These are phyloP conservation scores for Pempheris klunzingeri DNA, from an alignment of 2,797 vertebrate genomes.

Conservation along the genomic window DNA sequence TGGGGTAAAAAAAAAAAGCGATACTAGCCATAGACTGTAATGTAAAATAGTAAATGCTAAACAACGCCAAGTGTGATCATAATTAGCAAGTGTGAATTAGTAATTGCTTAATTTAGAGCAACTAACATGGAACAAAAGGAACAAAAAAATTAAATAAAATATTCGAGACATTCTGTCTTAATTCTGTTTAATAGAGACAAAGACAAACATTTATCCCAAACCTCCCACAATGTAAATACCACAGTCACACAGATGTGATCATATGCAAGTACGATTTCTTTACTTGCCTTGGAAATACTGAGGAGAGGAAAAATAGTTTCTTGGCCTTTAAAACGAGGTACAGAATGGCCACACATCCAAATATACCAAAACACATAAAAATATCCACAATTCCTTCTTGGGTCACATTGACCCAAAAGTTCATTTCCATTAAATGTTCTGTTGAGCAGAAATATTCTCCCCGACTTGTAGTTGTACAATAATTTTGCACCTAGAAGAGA, in stretches of 20 bases:
- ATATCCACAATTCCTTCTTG: background rate
- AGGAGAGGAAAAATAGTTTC: background rate
- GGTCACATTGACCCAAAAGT: background rate
- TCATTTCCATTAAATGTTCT: background rate
- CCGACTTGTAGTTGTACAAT: background rate
- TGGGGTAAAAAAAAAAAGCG: too few relatives aligned
- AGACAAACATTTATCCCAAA: background rate
- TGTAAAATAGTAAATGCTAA: too few relatives aligned
- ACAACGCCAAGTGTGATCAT: too few relatives aligned
- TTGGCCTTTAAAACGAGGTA: background rate
- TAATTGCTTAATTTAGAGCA: background rate
- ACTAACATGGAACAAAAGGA: background rate
- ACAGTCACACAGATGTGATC: background rate
- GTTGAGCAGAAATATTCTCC: background rate
- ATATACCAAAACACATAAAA: too few relatives aligned
- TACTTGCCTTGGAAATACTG: background rate
- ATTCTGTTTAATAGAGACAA: conserved; percentile 33
- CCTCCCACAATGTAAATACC: background rate
- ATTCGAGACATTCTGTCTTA: background rate
- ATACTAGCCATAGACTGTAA: too few relatives aligned
- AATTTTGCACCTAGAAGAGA: background rate
- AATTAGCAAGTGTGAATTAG: background rate
- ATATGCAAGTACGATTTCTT: accelerated
- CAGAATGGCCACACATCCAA: too few relatives aligned
- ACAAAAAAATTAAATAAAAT: background rate